Conservation (phyloP, 2,888 invertebrate genomes). For the Bellardia pandia region DNA sequence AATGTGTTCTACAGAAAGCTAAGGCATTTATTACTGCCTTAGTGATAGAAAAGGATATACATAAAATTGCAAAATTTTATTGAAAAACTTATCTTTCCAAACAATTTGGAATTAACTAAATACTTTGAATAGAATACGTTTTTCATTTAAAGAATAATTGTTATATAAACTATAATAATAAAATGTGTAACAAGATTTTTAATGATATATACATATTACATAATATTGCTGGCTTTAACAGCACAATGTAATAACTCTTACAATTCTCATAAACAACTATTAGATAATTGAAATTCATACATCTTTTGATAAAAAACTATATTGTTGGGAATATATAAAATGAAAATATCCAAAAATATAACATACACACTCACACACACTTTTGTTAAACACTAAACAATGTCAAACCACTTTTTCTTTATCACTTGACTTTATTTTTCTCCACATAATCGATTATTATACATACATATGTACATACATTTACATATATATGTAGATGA, state of each 20-base stretch:
- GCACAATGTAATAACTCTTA: not conserved
- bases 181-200: too few species aligned
- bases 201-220: too few species aligned
- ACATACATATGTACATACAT: not conserved
- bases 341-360: not conserved
- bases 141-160: too few species aligned
- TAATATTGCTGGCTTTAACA: too few species aligned
- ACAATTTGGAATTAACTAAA: too few species aligned
- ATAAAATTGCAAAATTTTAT: too few species aligned
- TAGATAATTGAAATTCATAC: constrained; percentile 52
- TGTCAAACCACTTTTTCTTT: constrained; percentile 68
- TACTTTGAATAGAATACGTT: too few species aligned
- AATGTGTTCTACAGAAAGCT: too few species aligned
- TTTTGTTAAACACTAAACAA: constrained; percentile 52
- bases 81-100: too few species aligned
- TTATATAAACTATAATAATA: too few species aligned
- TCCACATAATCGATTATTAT: constrained; percentile 65
- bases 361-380: not conserved
- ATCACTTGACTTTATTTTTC: constrained; percentile 66
- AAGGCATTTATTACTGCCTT: too few species aligned
- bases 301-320: not conserved
- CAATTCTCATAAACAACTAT: constrained; percentile 14
- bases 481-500: not conserved
- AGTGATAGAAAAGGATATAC: too few species aligned
- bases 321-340: not conserved